Evolutionary conservation across 2,888 invertebrate genomes (phyloP).

Genomic region (Erebia palarica): DNA sequence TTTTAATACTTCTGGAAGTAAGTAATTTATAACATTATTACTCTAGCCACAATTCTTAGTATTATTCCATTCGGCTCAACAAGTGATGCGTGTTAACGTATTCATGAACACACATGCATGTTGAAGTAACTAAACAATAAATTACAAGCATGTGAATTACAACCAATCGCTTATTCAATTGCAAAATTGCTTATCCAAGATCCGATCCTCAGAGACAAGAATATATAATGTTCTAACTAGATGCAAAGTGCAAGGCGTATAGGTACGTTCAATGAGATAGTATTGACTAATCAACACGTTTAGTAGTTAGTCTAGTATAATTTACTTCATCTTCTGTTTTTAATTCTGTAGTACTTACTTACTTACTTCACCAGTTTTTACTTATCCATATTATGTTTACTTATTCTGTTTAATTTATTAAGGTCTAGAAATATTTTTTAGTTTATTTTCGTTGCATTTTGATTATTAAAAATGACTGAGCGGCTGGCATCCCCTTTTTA

Average conservation of each 20-base stretch:
- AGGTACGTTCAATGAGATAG: conserved; percentile 1
- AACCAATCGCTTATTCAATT: conserved; percentile 42
- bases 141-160: conserved; percentile 40
- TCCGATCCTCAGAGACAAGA: conserved; percentile 37
- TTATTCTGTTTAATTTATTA: too few relatives aligned
- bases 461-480: too few relatives aligned
- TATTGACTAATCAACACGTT: neutral
- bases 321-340: neutral
- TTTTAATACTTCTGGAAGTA: neutral
- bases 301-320: neutral
- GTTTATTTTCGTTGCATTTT: too few relatives aligned
- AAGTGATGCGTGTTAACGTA: conserved; percentile 31
- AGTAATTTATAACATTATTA: neutral
- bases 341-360: neutral
- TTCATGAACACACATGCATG: conserved; percentile 36
- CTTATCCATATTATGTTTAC: too few relatives aligned
- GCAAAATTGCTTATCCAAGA: conserved; percentile 43
- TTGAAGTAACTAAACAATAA: conserved; percentile 35
- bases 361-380: neutral
- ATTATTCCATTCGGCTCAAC: conserved; percentile 34
- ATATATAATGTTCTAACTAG: conserved; percentile 17
- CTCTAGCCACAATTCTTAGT: conserved; percentile 20
- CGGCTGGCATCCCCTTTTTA: neutral
- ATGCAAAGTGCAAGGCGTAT: neutral
- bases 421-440: too few relatives aligned